Base-by-base conservation (phyloP, 2,888 invertebrate species). In the Willowsia nigromaculata region DNA sequence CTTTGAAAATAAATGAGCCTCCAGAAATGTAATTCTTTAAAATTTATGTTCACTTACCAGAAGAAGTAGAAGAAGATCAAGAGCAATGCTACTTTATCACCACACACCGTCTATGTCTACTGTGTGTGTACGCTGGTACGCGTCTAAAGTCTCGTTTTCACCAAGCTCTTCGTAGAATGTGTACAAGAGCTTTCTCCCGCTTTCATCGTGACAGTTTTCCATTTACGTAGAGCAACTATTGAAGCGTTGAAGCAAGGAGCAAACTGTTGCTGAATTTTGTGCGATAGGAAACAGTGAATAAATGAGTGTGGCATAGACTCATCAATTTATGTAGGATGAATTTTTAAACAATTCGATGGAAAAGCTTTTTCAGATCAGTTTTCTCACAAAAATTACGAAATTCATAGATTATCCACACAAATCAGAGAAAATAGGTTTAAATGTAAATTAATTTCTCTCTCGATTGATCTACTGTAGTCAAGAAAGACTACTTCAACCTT, bases 211-310 rank as follows among this genome's bases (percentile, higher is more conserved):
- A 25, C 62, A 68, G 68, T 11, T 40, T 65, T 22, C 37, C 68
- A 40, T 40, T 65, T 40, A 40, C 22, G 4, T 30, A 33, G 27
- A 25, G 9, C 25, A 59, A n/a, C 56, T 65, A 1, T 15, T 13
- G 5, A 9, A 40, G 27, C 40, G 11, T 68, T 18, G 56, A 30
- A 65, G 53, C 22, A 25, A 47, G 27, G 47, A 80, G 59, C 80
- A 80, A 80, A 80, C 80, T 80, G 80, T 80, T 80, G 78, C 78
- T 78, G 76, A 59, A 56, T 53, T 47, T 18, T 74, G 27, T 43
- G 47, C 22, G 22, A 43, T 25, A 9, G 18, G 37, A 43, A 5
- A 33, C 11, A 37, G 59, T 15, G 13, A 11, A 56, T 1, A 56
- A 56, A 9, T 56, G 22, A 56, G 5, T 56, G 56, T 22, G 56